Base-by-base conservation (phyloP, 2,113 vertebrate genomes). In the Bambusicola thoracicus region DNA sequence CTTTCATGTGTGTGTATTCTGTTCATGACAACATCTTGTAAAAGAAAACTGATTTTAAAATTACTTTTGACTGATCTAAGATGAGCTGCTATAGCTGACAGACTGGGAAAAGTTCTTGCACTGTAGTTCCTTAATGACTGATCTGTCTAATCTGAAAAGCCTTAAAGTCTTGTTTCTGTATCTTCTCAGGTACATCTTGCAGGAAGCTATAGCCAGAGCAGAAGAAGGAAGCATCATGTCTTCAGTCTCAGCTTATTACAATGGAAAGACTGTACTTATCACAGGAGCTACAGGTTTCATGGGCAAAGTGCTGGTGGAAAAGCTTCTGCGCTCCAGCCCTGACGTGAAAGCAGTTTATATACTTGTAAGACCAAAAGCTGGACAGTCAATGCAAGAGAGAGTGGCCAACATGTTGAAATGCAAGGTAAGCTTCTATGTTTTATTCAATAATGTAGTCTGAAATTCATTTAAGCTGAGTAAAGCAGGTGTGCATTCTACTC, bases 261-360 rank as follows among this genome's bases (percentile, higher is more conserved):
- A 97, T 11, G 98, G 98, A 89, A 99, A 99, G 97, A 98, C 96
- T 2, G 94, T 99, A 40, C 98, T 99, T 94, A 98, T 99, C 97
- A 99, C 99, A 0, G 99, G 99, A 81, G 99, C 98, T 79, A 99
- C 99, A 0, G 99, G 99, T 87, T 99, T 99, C 97, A 97, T 99
- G 98, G 99, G 99, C 20, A 99, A 99, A 95, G 99, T 99, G 70
- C 96, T 99, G 95, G 96, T 99, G 97, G 99, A 99, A 97, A 99
- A 99, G 94, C 98, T 99, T 16, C 97, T 99, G 79, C 98, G 99
- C 38, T 98, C 98, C 83, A 99, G 99, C 67, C 99, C 99, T 0
- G 96, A 98, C 1, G 98, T 99, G 70, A 98, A 98, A 92, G 95
- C 98, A 41, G 94, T 99, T 87, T 99, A 99, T 96, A 96, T 99